Percentiles rank a stretch among this genome's conserved stretches.
Conservation (phyloP, 1,140 invertebrate genomes). For the Dufourea novaeangliae region DNA sequence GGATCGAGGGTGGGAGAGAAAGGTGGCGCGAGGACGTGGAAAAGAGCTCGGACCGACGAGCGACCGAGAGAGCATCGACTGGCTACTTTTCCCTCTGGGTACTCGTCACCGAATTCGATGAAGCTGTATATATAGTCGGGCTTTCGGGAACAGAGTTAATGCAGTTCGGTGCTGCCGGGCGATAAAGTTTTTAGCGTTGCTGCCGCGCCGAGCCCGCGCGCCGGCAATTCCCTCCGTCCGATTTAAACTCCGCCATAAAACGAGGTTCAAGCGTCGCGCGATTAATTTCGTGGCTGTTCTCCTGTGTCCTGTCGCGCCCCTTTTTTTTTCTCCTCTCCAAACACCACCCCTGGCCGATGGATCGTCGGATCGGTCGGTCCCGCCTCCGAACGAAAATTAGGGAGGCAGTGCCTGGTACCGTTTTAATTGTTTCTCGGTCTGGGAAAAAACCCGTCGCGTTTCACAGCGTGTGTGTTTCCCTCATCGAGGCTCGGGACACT, state of each 20-base stretch:
- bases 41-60: neutral
- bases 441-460: neutral
- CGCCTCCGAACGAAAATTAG: constrained; percentile 1
- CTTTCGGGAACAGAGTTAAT: constrained; percentile 55
- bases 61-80: neutral
- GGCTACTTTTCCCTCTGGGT: constrained; percentile 41
- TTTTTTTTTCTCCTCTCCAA: neutral
- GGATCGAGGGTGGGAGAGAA: neutral
- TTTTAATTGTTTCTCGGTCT: constrained; percentile 4
- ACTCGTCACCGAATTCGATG: constrained; percentile 49
- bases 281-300: constrained; percentile 42
- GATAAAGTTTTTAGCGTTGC: constrained; percentile 61
- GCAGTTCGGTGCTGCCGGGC: constrained; percentile 48
- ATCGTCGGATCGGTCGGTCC: neutral
- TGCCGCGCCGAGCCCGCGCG: neutral
- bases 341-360: neutral
- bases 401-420: neutral
- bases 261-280: constrained; percentile 2
- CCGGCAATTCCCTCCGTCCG: constrained; percentile 21
- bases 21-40: constrained; percentile 13
- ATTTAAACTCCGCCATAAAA: constrained; percentile 51
- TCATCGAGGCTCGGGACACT: too few species aligned
- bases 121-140: constrained; percentile 29
- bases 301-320: neutral
- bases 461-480: neutral